These are phyloP conservation scores for Caenorhabditis panamensis DNA, from an alignment of 2,888 invertebrate species.

Conservation along the genomic window DNA sequence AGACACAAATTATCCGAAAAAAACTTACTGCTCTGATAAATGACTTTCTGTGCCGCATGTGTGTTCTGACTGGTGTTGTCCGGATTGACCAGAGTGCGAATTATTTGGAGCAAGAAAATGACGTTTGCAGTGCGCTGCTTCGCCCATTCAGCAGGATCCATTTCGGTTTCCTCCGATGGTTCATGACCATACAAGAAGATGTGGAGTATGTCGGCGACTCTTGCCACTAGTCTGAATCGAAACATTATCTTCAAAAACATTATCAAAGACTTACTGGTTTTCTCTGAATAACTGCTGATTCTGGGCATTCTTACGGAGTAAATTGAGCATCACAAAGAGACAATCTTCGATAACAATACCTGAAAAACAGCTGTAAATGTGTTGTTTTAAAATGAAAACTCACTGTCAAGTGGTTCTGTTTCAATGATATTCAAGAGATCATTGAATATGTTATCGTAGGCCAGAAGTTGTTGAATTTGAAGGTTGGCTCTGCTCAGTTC, in stretches of 20 bases:
- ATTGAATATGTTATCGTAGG: slow-evolving; percentile 98
- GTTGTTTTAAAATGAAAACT: slow-evolving; percentile 81
- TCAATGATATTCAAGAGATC: slow-evolving; percentile 93
- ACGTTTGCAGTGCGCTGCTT: slow-evolving; percentile 89
- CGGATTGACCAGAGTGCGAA: slow-evolving; percentile 91
- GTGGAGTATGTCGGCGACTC: slow-evolving; percentile 86
- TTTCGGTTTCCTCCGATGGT: slow-evolving; percentile 64
- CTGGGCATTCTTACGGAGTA: slow-evolving; percentile 94
- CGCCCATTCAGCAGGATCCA: slow-evolving; percentile 82
- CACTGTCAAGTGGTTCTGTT: slow-evolving; percentile 90
- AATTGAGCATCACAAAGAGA: slow-evolving; percentile 91
- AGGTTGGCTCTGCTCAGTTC: slow-evolving; percentile 95
- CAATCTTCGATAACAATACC: slow-evolving; percentile 97
- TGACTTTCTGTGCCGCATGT: slow-evolving; percentile 89
- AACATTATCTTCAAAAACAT: not conserved
- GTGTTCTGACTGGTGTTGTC: slow-evolving; percentile 91
- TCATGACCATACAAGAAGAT: slow-evolving; percentile 86
- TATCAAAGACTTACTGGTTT: slow-evolving; percentile 62
- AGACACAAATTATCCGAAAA: not conserved
- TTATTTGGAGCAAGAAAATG: slow-evolving; percentile 87
- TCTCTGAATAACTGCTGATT: slow-evolving; percentile 99
- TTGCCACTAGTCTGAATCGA: slow-evolving; percentile 93
- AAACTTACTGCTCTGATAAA: slow-evolving; percentile 88
- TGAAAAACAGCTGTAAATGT: slow-evolving; percentile 70
- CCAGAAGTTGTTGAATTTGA: slow-evolving; percentile 94